Base-by-base conservation (phyloP, 92 coral and sea anemone genomes). In the Virgularia gustaviana region DNA sequence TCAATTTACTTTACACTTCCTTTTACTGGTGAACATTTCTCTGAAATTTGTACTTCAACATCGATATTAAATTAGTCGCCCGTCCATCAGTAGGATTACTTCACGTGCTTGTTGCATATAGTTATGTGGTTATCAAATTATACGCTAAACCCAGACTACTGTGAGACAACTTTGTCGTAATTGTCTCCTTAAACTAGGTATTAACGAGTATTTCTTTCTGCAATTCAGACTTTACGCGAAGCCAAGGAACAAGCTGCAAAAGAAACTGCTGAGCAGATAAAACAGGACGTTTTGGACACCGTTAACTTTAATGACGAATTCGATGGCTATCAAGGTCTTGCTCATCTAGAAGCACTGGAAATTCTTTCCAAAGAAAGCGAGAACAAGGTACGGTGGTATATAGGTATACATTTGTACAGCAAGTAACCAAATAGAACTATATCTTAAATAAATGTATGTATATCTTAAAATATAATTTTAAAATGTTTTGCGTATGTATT, bases 261-360 rank as follows among this genome's bases (percentile, higher is more conserved):
- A 62, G 86, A 89, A 54, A 89, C 94, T 0, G 67, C 85, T 4
- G 83, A 59, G 11, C 45, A 66, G 29, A 81, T 63, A 49, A 85
- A 63, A 1, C 79, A 87, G 34, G 84, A 73, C 13, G 77, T 85
- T 41, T 72, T 78, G 13, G 87, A 83, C 64, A 80, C 41, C 49
- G 85, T 87, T 36, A 85, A 87, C 73, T 83, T 89, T 73, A 83
- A 79, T 25, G 86, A 87, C 56, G 94, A 89, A 83, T 92, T 92
- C 83, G 98, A 92, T 65, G 83, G 84, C 36, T 86, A 51, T 53
- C 98, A 92, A 78, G 98, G 98, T 18, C 85, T 92, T 23, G 96
- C 98, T 37, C 98, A 92, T 78, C 83, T 92, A 41, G 98, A 92
- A 49, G 98, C 98, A 29, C 76, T 92, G 52, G 98, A 92, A 78